A percentile compares a stretch with the other conserved stretches of the same genome.
These are phyloP conservation scores for Thamnophis sirtalis DNA, from an alignment of 2,113 vertebrate genomes.

Conservation along the genomic window DNA sequence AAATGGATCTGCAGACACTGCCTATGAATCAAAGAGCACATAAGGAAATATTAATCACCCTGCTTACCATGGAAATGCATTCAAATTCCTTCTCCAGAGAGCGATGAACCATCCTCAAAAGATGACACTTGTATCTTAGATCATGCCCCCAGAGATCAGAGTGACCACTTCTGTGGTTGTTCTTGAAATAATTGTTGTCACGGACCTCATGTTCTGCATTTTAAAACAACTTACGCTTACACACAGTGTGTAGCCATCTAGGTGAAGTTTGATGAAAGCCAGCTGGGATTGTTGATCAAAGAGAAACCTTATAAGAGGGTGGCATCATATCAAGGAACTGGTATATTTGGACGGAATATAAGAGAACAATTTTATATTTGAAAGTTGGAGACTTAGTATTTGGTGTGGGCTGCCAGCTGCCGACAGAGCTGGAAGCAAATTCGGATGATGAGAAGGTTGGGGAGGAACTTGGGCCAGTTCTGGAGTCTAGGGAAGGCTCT, in stretches of 20 bases:
- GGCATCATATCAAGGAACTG: not conserved
- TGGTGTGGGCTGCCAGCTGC: no score
- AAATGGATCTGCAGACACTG: rapidly evolving
- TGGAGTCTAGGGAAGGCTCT: no score
- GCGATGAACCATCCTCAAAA: not conserved
- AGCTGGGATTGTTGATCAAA: not conserved
- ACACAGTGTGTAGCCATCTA: not conserved
- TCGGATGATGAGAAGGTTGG: no score
- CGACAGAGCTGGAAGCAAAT: no score
- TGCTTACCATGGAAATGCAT: not conserved
- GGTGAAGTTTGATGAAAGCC: not conserved
- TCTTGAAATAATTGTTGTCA: not conserved
- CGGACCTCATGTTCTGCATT: not conserved
- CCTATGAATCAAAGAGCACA: not conserved
- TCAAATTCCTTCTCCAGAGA: not conserved
- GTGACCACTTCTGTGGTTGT: not conserved
- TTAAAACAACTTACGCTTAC: not conserved
- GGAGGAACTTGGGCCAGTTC: no score
- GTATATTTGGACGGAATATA: not conserved
- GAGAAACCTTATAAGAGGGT: not conserved
- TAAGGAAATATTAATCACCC: rapidly evolving
- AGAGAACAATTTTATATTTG: no score
- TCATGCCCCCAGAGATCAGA: not conserved
- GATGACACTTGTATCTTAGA: not conserved
- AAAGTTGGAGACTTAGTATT: not conserved